phyloP scores from a whole-genome alignment of 2,113 vertebrate species.

The Tylochromis polylepis region DNA sequence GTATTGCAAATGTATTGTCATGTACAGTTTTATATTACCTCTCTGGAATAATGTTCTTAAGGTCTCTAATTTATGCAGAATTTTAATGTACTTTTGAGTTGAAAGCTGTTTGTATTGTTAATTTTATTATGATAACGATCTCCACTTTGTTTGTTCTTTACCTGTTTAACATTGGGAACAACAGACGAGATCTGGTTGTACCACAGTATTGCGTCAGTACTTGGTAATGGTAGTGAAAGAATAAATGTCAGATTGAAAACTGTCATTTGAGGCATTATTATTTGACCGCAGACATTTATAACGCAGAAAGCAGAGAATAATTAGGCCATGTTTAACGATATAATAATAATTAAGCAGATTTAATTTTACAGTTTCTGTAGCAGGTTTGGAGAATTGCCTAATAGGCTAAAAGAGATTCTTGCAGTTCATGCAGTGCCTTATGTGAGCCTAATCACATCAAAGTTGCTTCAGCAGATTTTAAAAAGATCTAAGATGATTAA shows the following conservation, averaged over 20 bases:
- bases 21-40: constrained; percentile 76
- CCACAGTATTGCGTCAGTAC: constrained; percentile 18
- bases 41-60: constrained; percentile 63
- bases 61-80: constrained; percentile 69
- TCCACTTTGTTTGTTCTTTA: constrained; percentile 52
- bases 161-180: constrained; percentile 25
- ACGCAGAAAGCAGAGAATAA: background rate
- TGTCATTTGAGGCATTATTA: constrained; percentile 52
- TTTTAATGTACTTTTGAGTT: constrained; percentile 66
- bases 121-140: constrained; percentile 46
- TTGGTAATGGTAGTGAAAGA: constrained; percentile 56
- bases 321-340: background rate
- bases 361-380: constrained; percentile 2
- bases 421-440: background rate
- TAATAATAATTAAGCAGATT: background rate
- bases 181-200: constrained; percentile 45
- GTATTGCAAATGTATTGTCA: constrained; percentile 74
- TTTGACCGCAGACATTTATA: constrained; percentile 38
- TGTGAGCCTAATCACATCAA: background rate
- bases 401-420: background rate
- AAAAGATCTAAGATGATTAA: background rate
- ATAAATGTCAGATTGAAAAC: constrained; percentile 66
- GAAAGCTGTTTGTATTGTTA: constrained; percentile 63
- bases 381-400: background rate
- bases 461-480: background rate